Conservation (phyloP, 2,888 invertebrate species). For the Pristionchus maxplancki region DNA sequence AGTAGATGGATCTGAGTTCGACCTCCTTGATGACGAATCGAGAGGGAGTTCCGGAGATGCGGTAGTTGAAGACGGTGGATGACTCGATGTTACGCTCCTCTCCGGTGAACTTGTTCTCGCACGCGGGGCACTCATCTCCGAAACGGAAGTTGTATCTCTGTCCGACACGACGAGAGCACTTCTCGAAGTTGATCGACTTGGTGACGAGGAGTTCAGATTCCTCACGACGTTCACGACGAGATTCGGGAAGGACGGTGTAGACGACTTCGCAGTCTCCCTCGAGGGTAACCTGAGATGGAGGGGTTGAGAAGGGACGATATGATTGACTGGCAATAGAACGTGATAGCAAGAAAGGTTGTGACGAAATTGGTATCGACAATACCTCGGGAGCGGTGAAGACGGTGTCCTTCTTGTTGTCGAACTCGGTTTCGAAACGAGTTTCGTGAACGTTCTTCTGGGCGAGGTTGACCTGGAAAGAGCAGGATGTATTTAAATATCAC, state of each 20-base stretch:
- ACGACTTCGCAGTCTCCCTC: conserved; percentile 73
- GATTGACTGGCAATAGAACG: no score
- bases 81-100: conserved; percentile 49
- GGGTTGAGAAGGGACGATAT: no score
- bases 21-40: conserved; percentile 52
- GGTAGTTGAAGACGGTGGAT: conserved; percentile 61
- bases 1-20: conserved; percentile 52
- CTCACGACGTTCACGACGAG: conserved; percentile 45
- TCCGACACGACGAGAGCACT: conserved; percentile 76
- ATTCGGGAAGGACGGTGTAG: conserved; percentile 57
- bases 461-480: conserved; percentile 30
- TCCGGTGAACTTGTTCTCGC: conserved; percentile 56
- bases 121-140: conserved; percentile 57
- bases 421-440: background rate
- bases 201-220: conserved; percentile 57
- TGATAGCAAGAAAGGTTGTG: background rate
- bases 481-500: no score
- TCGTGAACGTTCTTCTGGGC: conserved; percentile 46
- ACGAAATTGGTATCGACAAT: conserved; percentile 56
- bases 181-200: conserved; percentile 78
- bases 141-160: conserved; percentile 59
- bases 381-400: conserved; percentile 59
- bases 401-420: conserved; percentile 47
- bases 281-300: conserved; percentile 58
- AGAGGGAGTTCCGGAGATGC: conserved; percentile 12